Conservation (phyloP, 2,888 invertebrate genomes). For the Tachina grossa region DNA sequence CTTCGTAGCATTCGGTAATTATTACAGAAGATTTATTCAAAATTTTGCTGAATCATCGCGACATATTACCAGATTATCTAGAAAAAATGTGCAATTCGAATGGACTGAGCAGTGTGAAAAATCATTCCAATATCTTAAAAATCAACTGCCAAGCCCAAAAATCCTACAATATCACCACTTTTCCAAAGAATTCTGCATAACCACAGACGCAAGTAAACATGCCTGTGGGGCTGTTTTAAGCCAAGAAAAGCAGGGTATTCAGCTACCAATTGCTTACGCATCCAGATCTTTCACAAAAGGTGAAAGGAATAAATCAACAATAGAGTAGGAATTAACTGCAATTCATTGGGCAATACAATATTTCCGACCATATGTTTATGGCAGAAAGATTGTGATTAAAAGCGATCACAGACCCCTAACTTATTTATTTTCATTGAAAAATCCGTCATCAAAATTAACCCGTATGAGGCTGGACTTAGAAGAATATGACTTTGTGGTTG, state of each 20-base stretch:
- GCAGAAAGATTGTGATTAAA: neutral
- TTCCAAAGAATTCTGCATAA: neutral
- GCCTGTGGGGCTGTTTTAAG: neutral
- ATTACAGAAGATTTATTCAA: too few relatives aligned
- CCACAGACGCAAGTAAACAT: neutral
- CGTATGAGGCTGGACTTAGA: too few relatives aligned
- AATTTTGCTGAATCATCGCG: neutral
- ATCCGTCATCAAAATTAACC: neutral
- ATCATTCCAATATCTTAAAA: neutral
- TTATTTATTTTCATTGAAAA: neutral
- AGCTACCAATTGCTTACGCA: neutral
- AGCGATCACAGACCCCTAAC: neutral
- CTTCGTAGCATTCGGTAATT: too few relatives aligned
- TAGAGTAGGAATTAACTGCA: neutral
- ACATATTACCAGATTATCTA: neutral
- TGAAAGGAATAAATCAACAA: neutral
- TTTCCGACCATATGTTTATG: neutral
- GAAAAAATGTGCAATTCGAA: slow-evolving; percentile 9
- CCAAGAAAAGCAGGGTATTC: neutral
- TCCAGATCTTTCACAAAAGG: neutral
- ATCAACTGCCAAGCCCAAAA: too few relatives aligned
- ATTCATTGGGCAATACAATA: neutral
- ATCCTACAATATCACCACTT: neutral
- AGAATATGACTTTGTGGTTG: too few relatives aligned
- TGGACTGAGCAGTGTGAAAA: neutral